Evolutionary conservation across 2,113 vertebrate genomes (phyloP), one percentile per base, ranked within the genome.

Genomic region (Pelecanus crispus): DNA sequence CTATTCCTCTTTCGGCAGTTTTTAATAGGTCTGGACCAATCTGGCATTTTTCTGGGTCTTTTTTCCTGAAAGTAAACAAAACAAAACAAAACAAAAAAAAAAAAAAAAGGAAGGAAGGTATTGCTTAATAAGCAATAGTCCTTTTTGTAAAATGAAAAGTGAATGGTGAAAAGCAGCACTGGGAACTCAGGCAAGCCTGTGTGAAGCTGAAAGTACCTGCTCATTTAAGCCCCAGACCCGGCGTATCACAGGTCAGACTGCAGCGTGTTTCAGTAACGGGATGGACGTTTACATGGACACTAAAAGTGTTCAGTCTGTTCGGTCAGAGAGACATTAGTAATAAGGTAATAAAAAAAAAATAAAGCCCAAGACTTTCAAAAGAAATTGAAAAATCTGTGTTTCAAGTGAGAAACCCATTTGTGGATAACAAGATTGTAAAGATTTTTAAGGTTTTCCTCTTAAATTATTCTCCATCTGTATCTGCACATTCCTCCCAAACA

Each of bases 1-100:
- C 55, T 45, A 1, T 1, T 8, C 0, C 10, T 24, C 11, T 9
- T 62, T 11, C 3, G 13, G 29, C 32, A 68, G 14, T 3, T 68
- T 45, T 20, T 40, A 28, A 42, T 9, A 45, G 25, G 3, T 34
- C 44, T 71, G 74, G 16, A n/a, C 29, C 38, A 38, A 38, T 29
- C 26, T 49, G 62, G 34, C 32, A 7, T 56, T 50, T 25, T 9
- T 9, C 1, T 8, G 16, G 11, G 16, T 9, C 24, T 16, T 70
- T 42, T 78, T 32, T 16, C 47, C 72, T 53, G 44, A 29, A 68
- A 72, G 40, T 32, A 65, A 59, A 7, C 6, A 14, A 52, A 52
- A 2, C n/a, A 6, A 7, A 17, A 15, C n/a, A n/a, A n/a, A n/a
- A n/a, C n/a, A 10, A 17, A 24, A 7, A 7, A 17, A 16, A 53